phyloP scores from a whole-genome alignment of 2,888 invertebrate species.

The Atrina japonica region DNA sequence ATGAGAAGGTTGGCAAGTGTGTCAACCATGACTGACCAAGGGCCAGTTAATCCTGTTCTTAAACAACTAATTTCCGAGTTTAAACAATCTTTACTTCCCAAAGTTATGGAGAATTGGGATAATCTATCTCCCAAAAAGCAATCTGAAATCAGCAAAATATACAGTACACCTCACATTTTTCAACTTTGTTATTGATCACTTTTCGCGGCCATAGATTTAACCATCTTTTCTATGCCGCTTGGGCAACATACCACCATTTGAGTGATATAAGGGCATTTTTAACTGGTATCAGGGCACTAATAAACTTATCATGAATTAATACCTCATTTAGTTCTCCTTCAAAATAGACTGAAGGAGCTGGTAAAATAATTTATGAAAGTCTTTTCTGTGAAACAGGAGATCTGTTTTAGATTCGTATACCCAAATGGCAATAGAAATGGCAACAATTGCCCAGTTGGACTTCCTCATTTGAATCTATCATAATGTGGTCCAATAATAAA shows the following conservation, averaged over 20 bases:
- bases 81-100: constrained; percentile 30
- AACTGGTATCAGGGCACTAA: constrained; percentile 37
- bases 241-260: constrained; percentile 35
- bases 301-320: constrained; percentile 21
- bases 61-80: constrained; percentile 17
- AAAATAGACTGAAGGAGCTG: constrained; percentile 24
- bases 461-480: constrained; percentile 35
- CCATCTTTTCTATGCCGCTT: constrained; percentile 18
- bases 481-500: constrained; percentile 45
- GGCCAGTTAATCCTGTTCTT: constrained; percentile 13
- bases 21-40: constrained; percentile 42
- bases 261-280: constrained; percentile 35
- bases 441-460: constrained; percentile 28
- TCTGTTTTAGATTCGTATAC: constrained; percentile 32
- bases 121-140: not conserved
- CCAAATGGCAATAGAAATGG: constrained; percentile 33
- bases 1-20: constrained; percentile 7
- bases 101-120: constrained; percentile 16
- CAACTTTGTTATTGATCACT: constrained; percentile 23
- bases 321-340: constrained; percentile 18
- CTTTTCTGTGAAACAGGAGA: constrained; percentile 13
- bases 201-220: constrained; percentile 31
- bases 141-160: constrained; percentile 22
- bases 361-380: constrained; percentile 19
- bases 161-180: constrained; percentile 14